These are phyloP conservation scores for Podarcis cretensis DNA, from an alignment of 2,113 vertebrate species.

Conservation along the genomic window DNA sequence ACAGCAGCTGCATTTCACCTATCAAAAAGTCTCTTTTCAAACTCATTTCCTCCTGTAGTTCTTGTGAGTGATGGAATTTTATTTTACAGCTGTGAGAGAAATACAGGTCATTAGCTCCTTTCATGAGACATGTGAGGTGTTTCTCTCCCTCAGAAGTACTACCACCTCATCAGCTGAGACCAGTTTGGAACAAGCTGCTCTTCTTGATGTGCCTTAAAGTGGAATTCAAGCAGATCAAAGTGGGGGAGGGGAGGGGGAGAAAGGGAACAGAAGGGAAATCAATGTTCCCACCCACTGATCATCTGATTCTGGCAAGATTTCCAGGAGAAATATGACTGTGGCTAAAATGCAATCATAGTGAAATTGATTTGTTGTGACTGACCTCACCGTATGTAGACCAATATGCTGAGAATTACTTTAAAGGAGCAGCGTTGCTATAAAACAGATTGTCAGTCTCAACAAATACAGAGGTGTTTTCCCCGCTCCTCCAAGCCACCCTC, in stretches of 20 bases:
- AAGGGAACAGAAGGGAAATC: slow-evolving; percentile 34
- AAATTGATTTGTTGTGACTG: slow-evolving; percentile 57
- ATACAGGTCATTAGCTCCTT: slow-evolving; percentile 43
- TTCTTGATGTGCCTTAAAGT: slow-evolving; percentile 14
- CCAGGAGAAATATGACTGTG: slow-evolving; percentile 41
- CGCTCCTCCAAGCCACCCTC: not conserved
- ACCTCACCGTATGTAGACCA: slow-evolving; percentile 53
- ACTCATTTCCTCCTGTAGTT: slow-evolving; percentile 11
- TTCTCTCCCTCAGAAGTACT: slow-evolving; percentile 4
- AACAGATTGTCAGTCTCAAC: slow-evolving; percentile 21
- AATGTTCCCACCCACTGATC: slow-evolving; percentile 47
- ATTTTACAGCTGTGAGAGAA: slow-evolving; percentile 40
- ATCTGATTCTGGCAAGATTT: slow-evolving; percentile 60
- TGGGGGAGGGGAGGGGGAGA: not conserved
- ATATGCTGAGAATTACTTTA: slow-evolving; percentile 50
- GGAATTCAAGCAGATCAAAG: slow-evolving; percentile 25
- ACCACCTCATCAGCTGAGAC: slow-evolving; percentile 10
- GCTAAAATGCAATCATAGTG: slow-evolving; percentile 59
- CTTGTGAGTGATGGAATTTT: slow-evolving; percentile 14
- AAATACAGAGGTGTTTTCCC: not conserved
- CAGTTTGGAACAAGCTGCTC: slow-evolving; percentile 32
- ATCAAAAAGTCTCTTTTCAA: slow-evolving; percentile 30
- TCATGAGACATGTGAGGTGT: not conserved
- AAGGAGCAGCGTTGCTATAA: slow-evolving; percentile 23
- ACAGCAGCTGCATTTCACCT: slow-evolving; percentile 17